Evolutionary conservation across 2,113 vertebrate genomes (phyloP), one percentile per base, ranked within the genome.

Genomic region (western clawed frog (Xenopus tropicalis)): DNA sequence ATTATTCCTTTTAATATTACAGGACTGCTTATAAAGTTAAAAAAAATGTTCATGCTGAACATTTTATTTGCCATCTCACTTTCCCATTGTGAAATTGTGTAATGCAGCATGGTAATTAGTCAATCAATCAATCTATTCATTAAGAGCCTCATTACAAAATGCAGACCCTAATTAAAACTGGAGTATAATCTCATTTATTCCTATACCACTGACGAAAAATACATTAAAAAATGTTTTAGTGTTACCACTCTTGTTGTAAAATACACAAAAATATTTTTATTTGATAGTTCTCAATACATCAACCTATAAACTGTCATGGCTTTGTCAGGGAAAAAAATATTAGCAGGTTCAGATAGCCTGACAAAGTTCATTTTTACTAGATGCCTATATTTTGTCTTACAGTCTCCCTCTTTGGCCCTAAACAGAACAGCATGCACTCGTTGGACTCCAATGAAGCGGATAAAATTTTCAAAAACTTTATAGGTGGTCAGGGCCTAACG

Each of bases 61-160:
- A 37, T 37, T 37, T 37, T 37, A 8, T 37, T 37, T 3, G 2
- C 29, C 29, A 29, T 66, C n/a, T n/a, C 24, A 66, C 21, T 67
- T 46, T 51, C 29, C 42, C 22, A 51, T 48, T 20, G n/a, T n/a
- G 44, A 67, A 29, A 8, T 61, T 19, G 42, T 56, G 44, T 56
- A 67, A 61, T 67, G 56, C 72, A 67, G 72, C 64, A 67, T 61
- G 22, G 72, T 64, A 66, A 74, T 67, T 74, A 74, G 67, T 74
- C 72, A 74, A 74, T 74, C 71, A 67, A 74, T 74, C 72, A 74
- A 67, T 74, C 51, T 61, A 66, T 74, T 74, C n/a, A 61, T 61
- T 74, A 74, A 74, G 66, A 46, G 42, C 71, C 56, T 67, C 64
- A 48, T 74, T 67, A 67, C 37, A 51, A 74, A 67, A 67, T 61